These are phyloP conservation scores for Trachemys scripta DNA, from an alignment of 2,113 vertebrate species.

Conservation along the genomic window DNA sequence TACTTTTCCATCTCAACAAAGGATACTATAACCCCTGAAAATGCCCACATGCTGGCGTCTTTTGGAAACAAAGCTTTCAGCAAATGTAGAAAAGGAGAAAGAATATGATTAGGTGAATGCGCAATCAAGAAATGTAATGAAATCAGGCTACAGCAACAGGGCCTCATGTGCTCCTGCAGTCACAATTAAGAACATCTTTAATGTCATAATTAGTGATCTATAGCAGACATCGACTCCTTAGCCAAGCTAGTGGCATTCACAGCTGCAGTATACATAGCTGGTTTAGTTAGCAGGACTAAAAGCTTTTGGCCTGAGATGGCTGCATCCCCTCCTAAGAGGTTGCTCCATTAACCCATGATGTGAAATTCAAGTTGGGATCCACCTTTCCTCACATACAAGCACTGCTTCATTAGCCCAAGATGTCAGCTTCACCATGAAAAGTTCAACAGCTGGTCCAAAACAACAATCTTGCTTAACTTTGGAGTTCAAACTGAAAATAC, in stretches of 20 bases:
- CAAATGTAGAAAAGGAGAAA: not conserved
- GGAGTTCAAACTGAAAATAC: not conserved
- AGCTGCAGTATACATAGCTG: not conserved
- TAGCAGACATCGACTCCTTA: not conserved
- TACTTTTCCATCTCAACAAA: not conserved
- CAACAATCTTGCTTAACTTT: not conserved
- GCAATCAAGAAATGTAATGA: not conserved
- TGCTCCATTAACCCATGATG: not conserved
- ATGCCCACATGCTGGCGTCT: not conserved
- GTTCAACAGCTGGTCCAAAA: not conserved
- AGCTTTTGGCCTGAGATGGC: not conserved
- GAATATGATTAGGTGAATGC: not conserved
- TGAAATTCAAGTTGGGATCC: not conserved
- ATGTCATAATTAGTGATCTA: not conserved
- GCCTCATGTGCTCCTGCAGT: accelerated
- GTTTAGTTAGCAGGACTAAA: not conserved
- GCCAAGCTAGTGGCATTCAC: not conserved
- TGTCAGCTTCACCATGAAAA: not conserved
- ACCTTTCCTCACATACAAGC: not conserved
- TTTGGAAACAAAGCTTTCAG: not conserved
- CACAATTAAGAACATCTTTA: not conserved
- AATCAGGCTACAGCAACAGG: not conserved
- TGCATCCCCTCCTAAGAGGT: not conserved
- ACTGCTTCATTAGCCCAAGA: not conserved
- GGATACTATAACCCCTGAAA: not conserved